A percentile compares a stretch with the other conserved stretches of the same genome.
Conservation (phyloP, 2,113 vertebrate genomes). For the Lipotes vexillifer region DNA sequence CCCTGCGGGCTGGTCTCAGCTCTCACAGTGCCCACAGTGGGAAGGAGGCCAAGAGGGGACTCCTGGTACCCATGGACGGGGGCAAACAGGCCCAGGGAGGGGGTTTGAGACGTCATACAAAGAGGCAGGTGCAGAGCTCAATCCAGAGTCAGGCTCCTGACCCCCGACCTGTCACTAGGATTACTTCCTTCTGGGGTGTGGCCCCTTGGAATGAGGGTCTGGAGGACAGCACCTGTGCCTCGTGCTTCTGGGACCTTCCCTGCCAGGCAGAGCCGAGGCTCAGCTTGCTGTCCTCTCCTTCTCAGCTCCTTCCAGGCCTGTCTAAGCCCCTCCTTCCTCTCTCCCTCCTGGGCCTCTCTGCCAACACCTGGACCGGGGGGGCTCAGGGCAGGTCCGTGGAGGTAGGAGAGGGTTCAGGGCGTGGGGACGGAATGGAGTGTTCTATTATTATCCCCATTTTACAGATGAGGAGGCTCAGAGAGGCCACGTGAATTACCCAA, state of each 20-base stretch:
- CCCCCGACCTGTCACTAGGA: neutral
- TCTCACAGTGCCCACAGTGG: neutral
- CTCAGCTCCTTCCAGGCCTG: neutral
- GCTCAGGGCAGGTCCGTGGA: neutral
- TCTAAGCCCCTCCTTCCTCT: neutral
- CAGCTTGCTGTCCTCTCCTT: neutral
- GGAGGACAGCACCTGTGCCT: neutral
- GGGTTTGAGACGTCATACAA: neutral
- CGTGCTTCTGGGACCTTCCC: neutral
- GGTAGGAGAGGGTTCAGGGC: accelerated
- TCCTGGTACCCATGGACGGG: too few relatives aligned
- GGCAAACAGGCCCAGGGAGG: neutral
- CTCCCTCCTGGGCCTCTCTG: neutral
- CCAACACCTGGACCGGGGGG: neutral
- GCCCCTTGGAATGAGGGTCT: neutral
- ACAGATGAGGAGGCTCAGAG: neutral
- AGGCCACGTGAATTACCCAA: neutral
- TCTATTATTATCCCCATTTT: too few relatives aligned
- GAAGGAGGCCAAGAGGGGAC: neutral
- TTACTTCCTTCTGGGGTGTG: neutral
- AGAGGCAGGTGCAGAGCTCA: neutral
- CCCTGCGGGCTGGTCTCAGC: neutral
- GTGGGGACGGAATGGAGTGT: neutral
- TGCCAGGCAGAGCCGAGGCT: neutral
- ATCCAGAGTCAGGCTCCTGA: neutral